Evolutionary conservation across 2,888 invertebrate species (phyloP), one percentile per base, ranked within the genome.

Genomic region (Anticlea derivata): DNA sequence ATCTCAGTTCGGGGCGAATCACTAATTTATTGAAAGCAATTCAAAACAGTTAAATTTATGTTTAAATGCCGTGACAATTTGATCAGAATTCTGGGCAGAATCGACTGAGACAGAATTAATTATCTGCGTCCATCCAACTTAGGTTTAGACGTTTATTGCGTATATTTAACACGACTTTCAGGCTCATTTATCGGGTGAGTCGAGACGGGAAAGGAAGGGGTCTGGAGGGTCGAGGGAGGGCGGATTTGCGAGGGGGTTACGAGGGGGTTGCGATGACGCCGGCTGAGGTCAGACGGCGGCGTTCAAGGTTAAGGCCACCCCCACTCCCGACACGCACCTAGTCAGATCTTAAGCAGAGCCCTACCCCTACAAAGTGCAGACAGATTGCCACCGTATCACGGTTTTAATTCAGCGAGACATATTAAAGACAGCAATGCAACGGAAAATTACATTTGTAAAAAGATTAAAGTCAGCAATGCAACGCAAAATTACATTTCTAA

Each of bases 261-360:
- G 60, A 55, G 64, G 60, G 65, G 69, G 68, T 64, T 61, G 66
- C 54, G 65, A 67, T 70, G 68, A 67, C 67, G 73, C 67, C 70
- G 63, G 59, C 56, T 55, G 65, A 77, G 86, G 86, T 82, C 85
- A 86, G 87, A 85, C 83, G 79, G 78, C 74, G 78, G 73, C 80
- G 77, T 86, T 86, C 88, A 89, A 89, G 89, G 89, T 88, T 82
- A 89, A 89, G 89, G 89, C 80, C 85, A 70, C 67, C 72, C 72
- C 74, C 63, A 63, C 52, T 56, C 65, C 53, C 68, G 68, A 63
- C 70, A 70, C 67, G 68, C 61, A 60, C 66, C 61, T 65, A 65
- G 68, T 73, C 63, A 70, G 68, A 72, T 55, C 51, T 40, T 55
- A 61, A 58, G 57, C 58, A 51, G 46, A 48, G 45, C 46, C 54